Percentiles rank a stretch among this genome's conserved stretches.
Evolutionary conservation across 2,113 vertebrate genomes (phyloP).

Genomic region (Fregata magnificens): DNA sequence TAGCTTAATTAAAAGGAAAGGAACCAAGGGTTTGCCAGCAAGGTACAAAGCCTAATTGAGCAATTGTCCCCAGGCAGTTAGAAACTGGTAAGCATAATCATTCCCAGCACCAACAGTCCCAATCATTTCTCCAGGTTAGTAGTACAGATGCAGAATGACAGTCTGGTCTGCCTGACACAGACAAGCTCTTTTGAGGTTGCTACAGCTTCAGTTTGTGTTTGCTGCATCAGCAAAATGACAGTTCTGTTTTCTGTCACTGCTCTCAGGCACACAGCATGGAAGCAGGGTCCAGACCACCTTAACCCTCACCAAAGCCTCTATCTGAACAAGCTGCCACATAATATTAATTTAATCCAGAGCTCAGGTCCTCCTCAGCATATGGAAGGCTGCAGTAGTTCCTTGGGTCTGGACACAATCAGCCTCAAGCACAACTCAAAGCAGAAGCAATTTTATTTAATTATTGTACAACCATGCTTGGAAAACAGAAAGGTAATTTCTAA

Average conservation of each 20-base stretch:
- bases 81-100: neutral
- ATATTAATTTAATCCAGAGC: neutral
- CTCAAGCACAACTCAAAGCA: neutral
- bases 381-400: neutral
- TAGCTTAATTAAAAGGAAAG: neutral
- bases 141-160: neutral
- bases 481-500: neutral
- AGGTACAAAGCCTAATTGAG: neutral
- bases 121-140: neutral
- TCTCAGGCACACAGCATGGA: neutral
- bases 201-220: neutral
- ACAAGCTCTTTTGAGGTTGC: fast-evolving
- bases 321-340: neutral
- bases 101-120: neutral
- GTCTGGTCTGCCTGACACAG: neutral
- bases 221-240: neutral
- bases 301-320: neutral
- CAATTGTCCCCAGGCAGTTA: neutral
- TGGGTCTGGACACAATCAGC: neutral
- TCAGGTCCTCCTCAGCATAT: neutral
- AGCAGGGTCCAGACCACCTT: neutral
- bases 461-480: neutral
- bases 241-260: neutral
- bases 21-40: neutral
- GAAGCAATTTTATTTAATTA: neutral